Percentiles rank a stretch among this genome's conserved stretches.
Conservation (phyloP, 2,113 vertebrate species). For the Eurystomus gularis region DNA sequence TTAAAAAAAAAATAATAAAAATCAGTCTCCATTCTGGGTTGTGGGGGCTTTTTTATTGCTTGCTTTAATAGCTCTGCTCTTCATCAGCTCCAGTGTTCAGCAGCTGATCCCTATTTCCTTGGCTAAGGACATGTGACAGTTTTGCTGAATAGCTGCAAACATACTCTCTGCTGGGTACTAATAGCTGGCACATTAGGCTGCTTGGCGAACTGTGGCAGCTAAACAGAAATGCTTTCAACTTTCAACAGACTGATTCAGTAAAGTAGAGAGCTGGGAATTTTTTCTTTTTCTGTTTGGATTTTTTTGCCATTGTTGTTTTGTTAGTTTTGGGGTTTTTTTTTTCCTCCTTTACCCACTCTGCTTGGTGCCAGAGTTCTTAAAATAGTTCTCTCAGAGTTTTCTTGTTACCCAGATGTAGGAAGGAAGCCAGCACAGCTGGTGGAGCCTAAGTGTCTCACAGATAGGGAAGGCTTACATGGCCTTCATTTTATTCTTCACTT, state of each 20-base stretch:
- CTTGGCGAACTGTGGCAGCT: slow-evolving; percentile 61
- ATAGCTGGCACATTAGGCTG: slow-evolving; percentile 58
- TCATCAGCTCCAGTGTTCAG: slow-evolving; percentile 16
- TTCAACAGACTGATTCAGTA: slow-evolving; percentile 64
- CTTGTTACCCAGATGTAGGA: slow-evolving; percentile 70
- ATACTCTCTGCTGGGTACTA: slow-evolving; percentile 64
- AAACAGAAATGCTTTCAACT: slow-evolving; percentile 70
- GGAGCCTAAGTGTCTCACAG: slow-evolving; percentile 52
- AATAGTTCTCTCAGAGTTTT: slow-evolving; percentile 71
- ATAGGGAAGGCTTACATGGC: slow-evolving; percentile 51
- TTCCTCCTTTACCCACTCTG: background rate
- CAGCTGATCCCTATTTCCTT: slow-evolving; percentile 50
- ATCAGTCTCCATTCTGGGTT: slow-evolving; percentile 31
- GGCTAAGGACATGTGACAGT: background rate
- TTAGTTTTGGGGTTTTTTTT: background rate
- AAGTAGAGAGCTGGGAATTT: slow-evolving; percentile 33
- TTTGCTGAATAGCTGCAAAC: slow-evolving; percentile 60
- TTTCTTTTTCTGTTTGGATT: background rate
- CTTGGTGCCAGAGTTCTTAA: slow-evolving; percentile 70
- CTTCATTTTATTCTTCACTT: slow-evolving; percentile 11
- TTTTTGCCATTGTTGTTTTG: no score
- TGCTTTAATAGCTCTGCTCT: slow-evolving; percentile 48
- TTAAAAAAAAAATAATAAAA: slow-evolving; percentile 47
- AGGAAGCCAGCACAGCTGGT: slow-evolving; percentile 72
- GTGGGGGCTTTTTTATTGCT: background rate